phyloP scores from a whole-genome alignment of 2,888 invertebrate species.

The Nomada fabriciana region DNA sequence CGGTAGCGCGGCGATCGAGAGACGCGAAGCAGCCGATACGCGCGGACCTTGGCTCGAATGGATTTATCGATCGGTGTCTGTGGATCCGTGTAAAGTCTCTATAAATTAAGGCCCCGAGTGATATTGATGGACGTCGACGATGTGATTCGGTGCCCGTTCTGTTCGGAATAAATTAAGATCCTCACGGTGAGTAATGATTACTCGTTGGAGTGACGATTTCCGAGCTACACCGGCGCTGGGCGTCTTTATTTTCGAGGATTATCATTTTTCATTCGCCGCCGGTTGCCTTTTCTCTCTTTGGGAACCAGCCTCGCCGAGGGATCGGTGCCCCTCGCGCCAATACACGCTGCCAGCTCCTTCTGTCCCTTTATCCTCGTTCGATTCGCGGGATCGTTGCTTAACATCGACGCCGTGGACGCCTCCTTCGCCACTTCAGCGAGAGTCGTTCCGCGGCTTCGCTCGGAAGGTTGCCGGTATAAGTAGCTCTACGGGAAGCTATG shows the following conservation, averaged over 20 bases:
- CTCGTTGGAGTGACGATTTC: constrained; percentile 62
- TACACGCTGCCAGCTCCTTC: neutral
- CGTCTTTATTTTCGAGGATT: constrained; percentile 58
- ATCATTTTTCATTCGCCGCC: constrained; percentile 52
- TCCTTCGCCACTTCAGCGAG: neutral
- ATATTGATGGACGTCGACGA: constrained; percentile 62
- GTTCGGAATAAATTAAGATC: constrained; percentile 65
- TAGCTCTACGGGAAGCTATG: constrained; percentile 56
- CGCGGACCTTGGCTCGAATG: constrained; percentile 20
- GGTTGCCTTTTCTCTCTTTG: constrained; percentile 13
- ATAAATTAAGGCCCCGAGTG: constrained; percentile 50
- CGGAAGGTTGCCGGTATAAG: constrained; percentile 33
- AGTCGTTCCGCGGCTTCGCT: constrained; percentile 15
- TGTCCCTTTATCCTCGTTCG: constrained; percentile 21
- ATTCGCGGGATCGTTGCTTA: constrained; percentile 20
- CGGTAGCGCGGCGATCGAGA: constrained; percentile 34
- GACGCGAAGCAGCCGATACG: constrained; percentile 11
- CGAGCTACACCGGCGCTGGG: constrained; percentile 41
- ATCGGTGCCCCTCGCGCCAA: constrained; percentile 12
- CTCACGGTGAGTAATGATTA: constrained; percentile 54
- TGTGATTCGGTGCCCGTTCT: constrained; percentile 50
- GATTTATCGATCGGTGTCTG: constrained; percentile 50
- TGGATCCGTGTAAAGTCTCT: constrained; percentile 57
- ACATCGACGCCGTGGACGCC: constrained; percentile 12
- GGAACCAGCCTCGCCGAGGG: constrained; percentile 2